Percentiles rank a stretch among this genome's conserved stretches.
Evolutionary conservation across 2,797 vertebrate genomes (phyloP).

Genomic region (Loris lydekkerianus): DNA sequence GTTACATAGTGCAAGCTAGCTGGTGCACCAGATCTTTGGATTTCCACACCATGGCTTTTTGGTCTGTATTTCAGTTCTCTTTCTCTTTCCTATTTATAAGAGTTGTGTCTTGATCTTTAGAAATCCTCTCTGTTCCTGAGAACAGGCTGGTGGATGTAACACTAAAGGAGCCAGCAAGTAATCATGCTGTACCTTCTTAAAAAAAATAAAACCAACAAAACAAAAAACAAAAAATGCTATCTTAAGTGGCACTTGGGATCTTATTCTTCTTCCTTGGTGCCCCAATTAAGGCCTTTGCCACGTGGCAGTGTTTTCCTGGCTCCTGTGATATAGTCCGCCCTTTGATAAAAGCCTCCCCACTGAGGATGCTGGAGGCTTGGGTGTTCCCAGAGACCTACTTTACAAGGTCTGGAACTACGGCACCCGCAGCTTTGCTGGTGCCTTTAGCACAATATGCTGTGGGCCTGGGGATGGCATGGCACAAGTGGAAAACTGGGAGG

Average conservation of each 20-base stretch:
- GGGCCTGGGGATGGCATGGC: neutral
- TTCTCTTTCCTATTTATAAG: neutral
- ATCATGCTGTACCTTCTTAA: neutral
- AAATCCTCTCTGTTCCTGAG: neutral
- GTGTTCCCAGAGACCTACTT: neutral
- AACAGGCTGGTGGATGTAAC: neutral
- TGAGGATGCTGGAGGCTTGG: neutral
- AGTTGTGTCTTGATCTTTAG: neutral
- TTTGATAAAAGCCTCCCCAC: conserved; percentile 36
- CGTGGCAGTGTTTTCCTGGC: conserved; percentile 59
- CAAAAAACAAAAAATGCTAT: neutral
- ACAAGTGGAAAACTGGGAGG: neutral
- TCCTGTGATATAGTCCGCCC: neutral
- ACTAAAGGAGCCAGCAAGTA: neutral
- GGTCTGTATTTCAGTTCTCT: neutral
- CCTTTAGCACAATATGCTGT: neutral
- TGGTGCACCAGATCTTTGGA: neutral
- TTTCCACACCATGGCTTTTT: neutral
- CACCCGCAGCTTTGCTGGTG: neutral
- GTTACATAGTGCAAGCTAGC: neutral
- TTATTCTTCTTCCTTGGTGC: conserved; percentile 34
- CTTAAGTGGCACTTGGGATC: conserved; percentile 41
- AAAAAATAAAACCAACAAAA: too few species aligned
- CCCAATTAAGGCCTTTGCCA: conserved; percentile 36
- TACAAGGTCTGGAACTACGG: neutral